Base-by-base conservation (phyloP, 2,113 vertebrate genomes). In the Symphodus melops region DNA sequence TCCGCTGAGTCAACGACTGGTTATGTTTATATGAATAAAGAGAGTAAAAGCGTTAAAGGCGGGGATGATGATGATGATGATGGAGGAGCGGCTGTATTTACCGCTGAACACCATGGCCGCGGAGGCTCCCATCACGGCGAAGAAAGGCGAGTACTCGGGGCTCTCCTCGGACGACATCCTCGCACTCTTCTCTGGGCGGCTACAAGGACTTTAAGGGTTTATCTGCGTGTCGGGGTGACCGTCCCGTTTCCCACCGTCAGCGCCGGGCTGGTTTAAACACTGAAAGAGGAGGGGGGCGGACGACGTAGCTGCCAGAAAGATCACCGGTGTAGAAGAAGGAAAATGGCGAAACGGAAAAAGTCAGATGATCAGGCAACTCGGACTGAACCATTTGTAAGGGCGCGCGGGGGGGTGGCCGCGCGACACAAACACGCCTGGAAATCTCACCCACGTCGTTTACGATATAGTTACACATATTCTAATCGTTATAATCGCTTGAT, bases 101-200 rank as follows among this genome's bases (percentile, higher is more conserved):
- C 96, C 97, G 91, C 97, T 99, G 88, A 99, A 99, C 75, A 97
- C 92, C 97, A 99, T 99, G 92, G 97, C 97, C 69, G 94, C 91
- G 53, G 97, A 96, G 79, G 97, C 97, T 92, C 97, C 97, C 94
- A 98, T 96, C 91, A 98, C 96, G 23, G 94, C 97, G 93, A 99
- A 99, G 94, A 99, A 99, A 69, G 96, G 78, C 77, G 97, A 94
- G 89, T 98, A 99, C 84, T 96, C 96, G 68, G 97, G 97, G 80
- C 57, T 86, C 70, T 92, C 84, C 36, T 82, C 83, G 62, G 91
- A 69, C 42, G 92, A 91, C 94, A 95, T 95, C 72, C 79, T 94
- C 79, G 72, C 76, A 55, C 72, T 79, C 67, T 53, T 88, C 69
- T 86, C 66, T 53, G 75, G 83, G 67, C 53, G 72, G 86, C 81